A percentile compares a stretch with the other conserved stretches of the same genome.
Evolutionary conservation across 1,140 invertebrate genomes (phyloP).

Genomic region (Drosophila punjabiensis): DNA sequence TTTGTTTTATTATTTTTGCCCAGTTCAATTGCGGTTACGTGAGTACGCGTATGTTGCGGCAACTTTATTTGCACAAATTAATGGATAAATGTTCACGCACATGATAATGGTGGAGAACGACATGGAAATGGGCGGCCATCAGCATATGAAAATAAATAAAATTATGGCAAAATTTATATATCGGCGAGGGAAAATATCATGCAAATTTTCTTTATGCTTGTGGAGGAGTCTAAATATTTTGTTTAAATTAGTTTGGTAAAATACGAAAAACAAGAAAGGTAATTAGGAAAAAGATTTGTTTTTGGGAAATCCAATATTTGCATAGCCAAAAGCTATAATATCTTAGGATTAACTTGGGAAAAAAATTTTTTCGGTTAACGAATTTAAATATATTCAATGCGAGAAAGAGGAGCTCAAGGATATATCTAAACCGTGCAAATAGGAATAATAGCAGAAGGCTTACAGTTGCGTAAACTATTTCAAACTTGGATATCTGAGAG

Average conservation of each 20-base stretch:
- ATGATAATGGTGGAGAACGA: conserved; percentile 35
- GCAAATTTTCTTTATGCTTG: background rate
- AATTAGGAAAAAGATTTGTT: conserved; percentile 15
- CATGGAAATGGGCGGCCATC: conserved; percentile 41
- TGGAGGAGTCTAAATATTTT: conserved; percentile 19
- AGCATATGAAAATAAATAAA: conserved; percentile 62
- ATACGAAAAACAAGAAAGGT: background rate
- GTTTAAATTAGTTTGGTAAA: conserved; percentile 29
- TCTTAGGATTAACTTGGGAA: background rate
- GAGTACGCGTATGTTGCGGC: conserved; percentile 76
- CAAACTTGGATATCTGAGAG: conserved; percentile 32
- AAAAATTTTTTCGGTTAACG: background rate
- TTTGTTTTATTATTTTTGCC: conserved; percentile 51
- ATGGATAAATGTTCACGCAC: conserved; percentile 74
- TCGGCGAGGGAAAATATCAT: conserved; percentile 20
- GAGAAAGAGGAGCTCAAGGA: background rate
- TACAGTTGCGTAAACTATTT: conserved; percentile 37
- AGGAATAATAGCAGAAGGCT: conserved; percentile 22
- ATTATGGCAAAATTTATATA: conserved; percentile 51
- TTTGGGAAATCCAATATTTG: background rate
- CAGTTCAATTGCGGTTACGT: conserved; percentile 74
- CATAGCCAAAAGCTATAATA: conserved; percentile 1
- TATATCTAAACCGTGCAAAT: background rate
- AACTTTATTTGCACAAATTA: conserved; percentile 80
- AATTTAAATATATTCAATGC: background rate